These are phyloP conservation scores for Dione vanillae DNA, from an alignment of 2,888 invertebrate species.

Conservation along the genomic window DNA sequence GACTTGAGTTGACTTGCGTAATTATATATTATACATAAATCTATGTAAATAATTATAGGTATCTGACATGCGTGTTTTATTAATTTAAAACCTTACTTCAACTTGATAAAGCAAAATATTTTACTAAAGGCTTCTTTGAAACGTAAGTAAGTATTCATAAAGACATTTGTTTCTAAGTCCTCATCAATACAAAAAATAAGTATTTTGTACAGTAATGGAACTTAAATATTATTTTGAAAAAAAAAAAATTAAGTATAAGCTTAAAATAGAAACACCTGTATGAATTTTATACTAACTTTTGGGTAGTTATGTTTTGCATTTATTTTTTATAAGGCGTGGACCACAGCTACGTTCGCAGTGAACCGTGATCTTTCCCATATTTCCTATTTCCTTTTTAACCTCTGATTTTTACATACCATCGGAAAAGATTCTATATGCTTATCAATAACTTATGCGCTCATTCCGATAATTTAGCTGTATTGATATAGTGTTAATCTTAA, in stretches of 20 bases:
- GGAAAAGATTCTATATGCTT: too few relatives aligned
- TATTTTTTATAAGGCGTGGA: neutral
- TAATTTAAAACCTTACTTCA: neutral
- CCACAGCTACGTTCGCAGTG: too few relatives aligned
- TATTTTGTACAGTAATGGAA: neutral
- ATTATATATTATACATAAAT: constrained; percentile 3
- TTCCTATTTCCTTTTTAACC: too few relatives aligned
- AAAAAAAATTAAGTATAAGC: neutral
- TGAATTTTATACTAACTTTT: neutral
- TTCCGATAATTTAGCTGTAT: too few relatives aligned
- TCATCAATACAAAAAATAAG: neutral
- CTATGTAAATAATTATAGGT: neutral
- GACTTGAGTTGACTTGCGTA: neutral
- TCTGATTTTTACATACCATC: too few relatives aligned
- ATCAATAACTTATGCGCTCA: too few relatives aligned
- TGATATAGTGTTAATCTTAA: too few relatives aligned
- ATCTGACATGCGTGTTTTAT: neutral
- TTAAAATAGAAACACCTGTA: neutral
- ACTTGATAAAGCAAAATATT: neutral
- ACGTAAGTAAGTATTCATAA: too few relatives aligned
- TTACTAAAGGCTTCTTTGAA: neutral
- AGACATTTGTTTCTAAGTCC: neutral
- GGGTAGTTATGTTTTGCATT: neutral
- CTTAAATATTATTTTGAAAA: neutral
- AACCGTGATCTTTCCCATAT: too few relatives aligned